Conservation (phyloP, 2,113 vertebrate species). For the Sander lucioperca region DNA sequence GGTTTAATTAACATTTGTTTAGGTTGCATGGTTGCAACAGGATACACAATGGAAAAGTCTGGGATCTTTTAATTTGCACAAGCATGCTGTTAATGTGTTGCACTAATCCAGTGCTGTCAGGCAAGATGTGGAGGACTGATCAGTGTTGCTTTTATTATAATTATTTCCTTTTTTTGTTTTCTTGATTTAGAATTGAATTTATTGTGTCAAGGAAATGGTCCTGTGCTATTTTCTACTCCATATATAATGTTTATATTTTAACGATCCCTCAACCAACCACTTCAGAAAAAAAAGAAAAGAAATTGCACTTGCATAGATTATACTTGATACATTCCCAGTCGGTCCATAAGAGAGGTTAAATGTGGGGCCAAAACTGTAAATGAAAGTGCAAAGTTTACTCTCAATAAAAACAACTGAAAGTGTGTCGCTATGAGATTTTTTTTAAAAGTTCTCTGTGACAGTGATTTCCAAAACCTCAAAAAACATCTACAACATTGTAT, state of each 20-base stretch:
- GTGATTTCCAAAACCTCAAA: background rate
- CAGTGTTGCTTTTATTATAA: constrained; percentile 15
- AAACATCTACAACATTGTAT: background rate
- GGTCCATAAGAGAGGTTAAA: constrained; percentile 67
- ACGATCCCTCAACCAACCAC: constrained; percentile 40
- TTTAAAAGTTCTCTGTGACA: background rate
- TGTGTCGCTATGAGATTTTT: constrained; percentile 8
- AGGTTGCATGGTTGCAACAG: constrained; percentile 8
- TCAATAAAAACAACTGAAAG: constrained; percentile 79
- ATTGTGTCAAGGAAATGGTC: constrained; percentile 26
- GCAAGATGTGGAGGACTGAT: constrained; percentile 10
- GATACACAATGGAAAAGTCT: constrained; percentile 4
- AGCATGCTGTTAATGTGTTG: constrained; percentile 40
- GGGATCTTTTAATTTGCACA: constrained; percentile 52
- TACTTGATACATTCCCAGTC: constrained; percentile 82
- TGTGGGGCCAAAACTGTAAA: constrained; percentile 76
- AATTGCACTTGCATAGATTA: constrained; percentile 71
- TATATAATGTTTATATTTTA: constrained; percentile 58
- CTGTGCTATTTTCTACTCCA: constrained; percentile 48
- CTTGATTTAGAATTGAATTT: constrained; percentile 26
- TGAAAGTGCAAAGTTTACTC: constrained; percentile 80
- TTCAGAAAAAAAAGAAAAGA: constrained; percentile 31
- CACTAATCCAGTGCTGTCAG: constrained; percentile 43
- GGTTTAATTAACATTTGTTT: constrained; percentile 6
- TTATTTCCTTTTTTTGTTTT: constrained; percentile 1